phyloP scores from a whole-genome alignment of 2,888 invertebrate genomes.

The Pseudococcus longispinus region DNA sequence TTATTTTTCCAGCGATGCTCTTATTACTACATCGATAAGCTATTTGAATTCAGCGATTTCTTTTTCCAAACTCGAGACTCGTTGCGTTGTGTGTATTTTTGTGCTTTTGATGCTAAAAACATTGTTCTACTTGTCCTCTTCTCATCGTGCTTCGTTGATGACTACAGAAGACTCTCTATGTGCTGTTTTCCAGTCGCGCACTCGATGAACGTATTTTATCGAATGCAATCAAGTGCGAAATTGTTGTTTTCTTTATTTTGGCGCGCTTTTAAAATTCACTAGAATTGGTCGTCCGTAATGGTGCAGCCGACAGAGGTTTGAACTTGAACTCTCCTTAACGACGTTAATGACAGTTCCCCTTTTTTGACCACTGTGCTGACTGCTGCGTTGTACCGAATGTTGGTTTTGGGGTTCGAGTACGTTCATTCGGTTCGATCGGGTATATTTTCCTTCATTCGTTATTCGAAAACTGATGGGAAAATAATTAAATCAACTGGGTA shows the following conservation, averaged over 20 bases:
- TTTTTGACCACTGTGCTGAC: not conserved
- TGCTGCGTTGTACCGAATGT: not conserved
- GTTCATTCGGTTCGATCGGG: no score
- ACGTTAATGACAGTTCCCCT: not conserved
- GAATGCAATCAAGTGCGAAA: constrained; percentile 5
- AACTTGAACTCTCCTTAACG: not conserved
- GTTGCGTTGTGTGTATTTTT: not conserved
- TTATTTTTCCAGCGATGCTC: constrained; percentile 4
- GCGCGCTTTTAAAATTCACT: not conserved
- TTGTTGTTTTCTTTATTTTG: constrained; percentile 11
- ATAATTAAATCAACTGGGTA: not conserved
- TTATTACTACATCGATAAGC: constrained; percentile 20
- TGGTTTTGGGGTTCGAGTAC: not conserved
- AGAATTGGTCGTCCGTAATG: not conserved
- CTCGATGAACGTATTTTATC: not conserved
- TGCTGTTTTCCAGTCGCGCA: not conserved
- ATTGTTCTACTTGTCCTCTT: not conserved
- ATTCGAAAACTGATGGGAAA: not conserved
- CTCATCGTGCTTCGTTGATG: not conserved
- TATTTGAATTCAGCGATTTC: not conserved
- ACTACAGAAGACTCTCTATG: not conserved
- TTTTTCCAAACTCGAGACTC: not conserved
- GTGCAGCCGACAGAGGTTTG: not conserved
- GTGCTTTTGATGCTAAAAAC: not conserved
- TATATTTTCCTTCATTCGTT: not conserved